phyloP scores from a whole-genome alignment of 2,113 vertebrate genomes.

The Myxocyprinus asiaticus region DNA sequence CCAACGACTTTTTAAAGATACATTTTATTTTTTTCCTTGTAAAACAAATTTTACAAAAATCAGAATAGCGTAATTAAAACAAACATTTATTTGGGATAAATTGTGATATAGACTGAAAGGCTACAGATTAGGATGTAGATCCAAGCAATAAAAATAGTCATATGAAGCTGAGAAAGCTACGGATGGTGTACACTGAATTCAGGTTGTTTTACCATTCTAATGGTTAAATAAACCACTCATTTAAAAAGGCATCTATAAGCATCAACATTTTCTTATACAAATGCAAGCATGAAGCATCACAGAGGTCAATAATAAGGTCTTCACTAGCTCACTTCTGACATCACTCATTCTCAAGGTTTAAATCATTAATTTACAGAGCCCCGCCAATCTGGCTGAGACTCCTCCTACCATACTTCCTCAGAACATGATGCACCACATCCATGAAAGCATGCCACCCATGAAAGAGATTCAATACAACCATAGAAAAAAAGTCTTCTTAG shows the following conservation, averaged over 20 bases:
- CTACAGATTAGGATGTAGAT: slow-evolving; percentile 54
- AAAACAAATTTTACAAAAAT: slow-evolving; percentile 84
- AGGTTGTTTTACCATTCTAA: slow-evolving; percentile 29
- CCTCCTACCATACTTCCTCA: neutral
- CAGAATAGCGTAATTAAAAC: slow-evolving; percentile 78
- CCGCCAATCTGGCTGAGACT: neutral
- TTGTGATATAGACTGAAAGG: slow-evolving; percentile 58
- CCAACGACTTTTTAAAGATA: slow-evolving; percentile 76
- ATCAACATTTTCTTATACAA: slow-evolving; percentile 52
- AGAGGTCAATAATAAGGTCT: slow-evolving; percentile 53
- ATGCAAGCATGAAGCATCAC: slow-evolving; percentile 52
- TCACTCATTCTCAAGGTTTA: slow-evolving; percentile 23
- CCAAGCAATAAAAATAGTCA: neutral
- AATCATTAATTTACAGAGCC: neutral
- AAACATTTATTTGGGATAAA: slow-evolving; percentile 53
- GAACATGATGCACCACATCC: slow-evolving; percentile 39
- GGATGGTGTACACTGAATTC: slow-evolving; percentile 37
- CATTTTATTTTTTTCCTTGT: slow-evolving; percentile 83
- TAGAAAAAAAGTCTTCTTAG: slow-evolving; percentile 36
- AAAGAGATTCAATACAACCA: slow-evolving; percentile 35
- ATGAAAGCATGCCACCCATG: slow-evolving; percentile 46
- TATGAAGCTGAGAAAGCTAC: slow-evolving; percentile 48
- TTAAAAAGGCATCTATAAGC: slow-evolving; percentile 58
- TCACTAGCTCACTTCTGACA: slow-evolving; percentile 45
- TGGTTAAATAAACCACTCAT: slow-evolving; percentile 33